A percentile compares a stretch with the other conserved stretches of the same genome.
Evolutionary conservation across 2,888 invertebrate genomes (phyloP).

Genomic region (Orthosia incerta): DNA sequence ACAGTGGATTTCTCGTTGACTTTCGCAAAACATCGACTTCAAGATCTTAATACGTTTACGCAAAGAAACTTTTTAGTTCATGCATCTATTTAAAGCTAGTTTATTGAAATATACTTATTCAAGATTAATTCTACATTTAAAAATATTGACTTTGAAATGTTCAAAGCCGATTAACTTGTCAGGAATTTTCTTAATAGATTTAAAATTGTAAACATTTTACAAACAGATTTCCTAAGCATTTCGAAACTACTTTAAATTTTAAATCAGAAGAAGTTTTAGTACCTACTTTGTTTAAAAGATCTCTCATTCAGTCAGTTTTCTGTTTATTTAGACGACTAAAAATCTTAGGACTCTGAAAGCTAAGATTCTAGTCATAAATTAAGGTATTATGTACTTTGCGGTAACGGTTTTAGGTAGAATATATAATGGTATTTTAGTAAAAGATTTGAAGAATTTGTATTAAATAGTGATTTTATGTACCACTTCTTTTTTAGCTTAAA

Average conservation of each 20-base stretch:
- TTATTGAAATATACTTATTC: background rate
- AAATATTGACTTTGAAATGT: background rate
- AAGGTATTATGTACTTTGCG: conserved; percentile 1
- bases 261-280: background rate
- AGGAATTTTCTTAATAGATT: background rate
- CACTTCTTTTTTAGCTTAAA: background rate
- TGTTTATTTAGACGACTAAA: background rate
- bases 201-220: background rate
- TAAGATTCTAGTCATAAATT: background rate
- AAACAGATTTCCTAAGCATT: background rate
- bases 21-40: background rate
- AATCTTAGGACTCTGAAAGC: background rate
- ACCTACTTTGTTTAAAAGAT: background rate
- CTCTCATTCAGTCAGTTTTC: background rate
- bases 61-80: background rate
- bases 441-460: background rate
- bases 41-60: background rate
- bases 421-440: background rate
- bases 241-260: background rate
- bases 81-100: background rate
- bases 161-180: conserved; percentile 7
- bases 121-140: background rate
- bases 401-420: background rate
- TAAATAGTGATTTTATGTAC: background rate
- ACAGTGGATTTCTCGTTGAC: too few species aligned